Conservation (phyloP, 2,888 invertebrate species). For the Heliconius ismenius region DNA sequence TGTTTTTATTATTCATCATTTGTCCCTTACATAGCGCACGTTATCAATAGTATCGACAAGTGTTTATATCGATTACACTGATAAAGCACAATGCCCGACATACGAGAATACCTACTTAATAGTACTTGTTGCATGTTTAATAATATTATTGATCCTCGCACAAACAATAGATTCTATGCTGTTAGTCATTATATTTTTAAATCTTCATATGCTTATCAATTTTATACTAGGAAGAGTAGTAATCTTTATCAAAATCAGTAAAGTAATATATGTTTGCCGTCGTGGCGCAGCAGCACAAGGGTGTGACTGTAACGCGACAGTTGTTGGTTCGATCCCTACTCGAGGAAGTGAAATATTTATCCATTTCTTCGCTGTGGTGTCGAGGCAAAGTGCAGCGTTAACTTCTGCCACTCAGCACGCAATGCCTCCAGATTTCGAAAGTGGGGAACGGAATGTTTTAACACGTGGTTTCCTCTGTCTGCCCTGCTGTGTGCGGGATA, state of each 20-base stretch:
- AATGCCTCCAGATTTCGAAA: background rate
- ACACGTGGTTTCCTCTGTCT: background rate
- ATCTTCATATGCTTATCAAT: background rate
- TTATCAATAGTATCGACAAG: background rate
- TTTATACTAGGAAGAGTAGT: background rate
- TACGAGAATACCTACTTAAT: background rate
- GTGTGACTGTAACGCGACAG: no score
- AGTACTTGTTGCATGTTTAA: background rate
- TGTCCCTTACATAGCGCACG: background rate
- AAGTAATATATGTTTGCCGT: no score
- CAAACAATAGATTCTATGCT: background rate
- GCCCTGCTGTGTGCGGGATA: background rate
- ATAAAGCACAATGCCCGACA: background rate
- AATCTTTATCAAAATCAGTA: no score
- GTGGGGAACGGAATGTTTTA: background rate
- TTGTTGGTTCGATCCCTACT: background rate
- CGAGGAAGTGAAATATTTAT: background rate
- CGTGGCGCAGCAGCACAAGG: no score
- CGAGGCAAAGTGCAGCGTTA: background rate
- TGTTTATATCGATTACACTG: slow-evolving; percentile 7
- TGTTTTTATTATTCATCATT: background rate
- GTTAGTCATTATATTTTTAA: background rate
- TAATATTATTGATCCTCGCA: background rate
- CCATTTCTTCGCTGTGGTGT: background rate
- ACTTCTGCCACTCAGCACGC: background rate